Evolutionary conservation across 2,888 invertebrate species (phyloP), one percentile per base, ranked within the genome.

Genomic region (Campoletis raptor): DNA sequence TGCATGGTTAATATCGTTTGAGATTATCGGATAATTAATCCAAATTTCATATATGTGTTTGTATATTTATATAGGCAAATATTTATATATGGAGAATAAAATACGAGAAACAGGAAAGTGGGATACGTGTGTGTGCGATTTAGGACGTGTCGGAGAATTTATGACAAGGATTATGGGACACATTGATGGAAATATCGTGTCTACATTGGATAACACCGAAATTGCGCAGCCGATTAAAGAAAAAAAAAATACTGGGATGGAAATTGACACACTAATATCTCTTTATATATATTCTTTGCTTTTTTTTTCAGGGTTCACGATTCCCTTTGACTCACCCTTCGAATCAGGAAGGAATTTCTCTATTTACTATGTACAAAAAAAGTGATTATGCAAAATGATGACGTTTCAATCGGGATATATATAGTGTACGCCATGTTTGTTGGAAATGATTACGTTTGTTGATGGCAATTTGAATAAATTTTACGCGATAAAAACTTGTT

Each of bases 311-410:
- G 24, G 36, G 24, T 48, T 45, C 21, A 37, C 64, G 45, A 77
- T 77, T 72, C 45, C 66, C 52, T 69, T 85, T 42, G 66, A 85
- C 81, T 85, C 81, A 85, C 77, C 70, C 66, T 85, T 48, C 24
- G 54, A 36, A 79, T 64, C 30, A 36, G 45, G 30, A 42, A 79
- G 54, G 61, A 70, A 80, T 70, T 70, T 79, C 67, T n/a, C 24
- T 37, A n/a, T 48, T 72, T 52, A 54, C n/a, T 72, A 52, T 52
- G n/a, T 72, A 52, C 66, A 40, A 67, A 37, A 67, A 67, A 40
- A n/a, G 40, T 37, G 66, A 40, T 40, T 40, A 40, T 67, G 66
- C n/a, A 37, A 67, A 67, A 37, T 30, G 6, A 61, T 8, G 30
- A n/a, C 30, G 12, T 15, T 61, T 30, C 15, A 12, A 61, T 61